phyloP scores from a whole-genome alignment of 2,797 vertebrate genomes.

The Phataginus tricuspis region DNA sequence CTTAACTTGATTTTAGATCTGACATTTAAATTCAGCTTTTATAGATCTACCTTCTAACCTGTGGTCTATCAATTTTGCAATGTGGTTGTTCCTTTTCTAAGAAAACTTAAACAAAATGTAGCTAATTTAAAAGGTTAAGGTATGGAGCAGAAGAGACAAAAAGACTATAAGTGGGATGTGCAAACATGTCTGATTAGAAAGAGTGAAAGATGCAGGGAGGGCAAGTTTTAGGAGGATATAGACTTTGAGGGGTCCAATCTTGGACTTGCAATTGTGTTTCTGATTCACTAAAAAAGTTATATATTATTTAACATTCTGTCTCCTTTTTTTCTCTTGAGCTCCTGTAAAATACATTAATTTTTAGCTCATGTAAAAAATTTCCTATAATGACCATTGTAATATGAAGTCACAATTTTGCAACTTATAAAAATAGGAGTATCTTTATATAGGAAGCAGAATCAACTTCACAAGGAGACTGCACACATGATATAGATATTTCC shows the following conservation, averaged over 20 bases:
- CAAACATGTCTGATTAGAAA: neutral
- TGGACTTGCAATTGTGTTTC: neutral
- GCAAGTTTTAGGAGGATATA: neutral
- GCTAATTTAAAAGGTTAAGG: neutral
- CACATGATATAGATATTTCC: neutral
- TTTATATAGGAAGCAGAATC: neutral
- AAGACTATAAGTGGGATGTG: neutral
- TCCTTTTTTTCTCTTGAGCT: neutral
- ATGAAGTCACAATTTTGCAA: neutral
- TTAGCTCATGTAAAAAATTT: neutral
- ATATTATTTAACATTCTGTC: neutral
- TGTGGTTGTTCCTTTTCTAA: neutral
- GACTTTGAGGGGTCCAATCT: neutral
- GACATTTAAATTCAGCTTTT: neutral
- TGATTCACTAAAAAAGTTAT: neutral
- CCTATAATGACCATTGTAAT: neutral
- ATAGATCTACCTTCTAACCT: neutral
- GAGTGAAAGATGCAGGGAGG: neutral
- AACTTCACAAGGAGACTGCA: neutral
- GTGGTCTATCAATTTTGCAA: neutral
- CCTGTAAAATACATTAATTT: neutral
- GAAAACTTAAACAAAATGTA: neutral
- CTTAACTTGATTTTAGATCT: neutral
- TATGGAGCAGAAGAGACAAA: neutral
- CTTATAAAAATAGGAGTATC: neutral